Evolutionary conservation across 2,888 invertebrate genomes (phyloP), one percentile per base, ranked within the genome.

Genomic region (Ophraella communa): DNA sequence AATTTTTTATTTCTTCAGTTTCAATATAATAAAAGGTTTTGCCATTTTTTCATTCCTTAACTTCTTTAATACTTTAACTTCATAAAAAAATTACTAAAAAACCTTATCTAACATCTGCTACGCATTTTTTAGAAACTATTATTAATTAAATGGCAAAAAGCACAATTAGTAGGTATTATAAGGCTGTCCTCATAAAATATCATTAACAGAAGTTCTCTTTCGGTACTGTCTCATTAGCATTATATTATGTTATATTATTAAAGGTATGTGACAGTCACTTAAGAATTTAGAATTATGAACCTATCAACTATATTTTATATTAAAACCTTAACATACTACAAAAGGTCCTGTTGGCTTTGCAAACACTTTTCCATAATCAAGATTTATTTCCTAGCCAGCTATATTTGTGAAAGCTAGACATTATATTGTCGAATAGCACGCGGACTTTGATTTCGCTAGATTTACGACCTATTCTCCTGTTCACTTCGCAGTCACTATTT

Each of bases 371-470:
- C 21, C 47, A 49, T 62, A 62, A 62, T 62, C 55, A 62, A 62
- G 68, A 68, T 70, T 70, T 68, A 70, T 68, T 53, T 39, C 23
- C 20, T 39, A 45, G 20, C 21, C 20, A 49, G 35, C 53, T 64
- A 42, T 64, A 66, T 62, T 70, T 70, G 64, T 61, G 66, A 69
- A 71, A 66, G 69, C 63, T 52, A 55, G 58, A 62, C 64, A 58
- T 69, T 64, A n/a, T n/a, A 66, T 69, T 67, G 67, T 66, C 65
- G 64, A 67, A 64, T 65, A 61, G 65, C 65, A 64, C 49, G 39
- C 55, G 54, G 54, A 67, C 64, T 69, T 66, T 63, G 67, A 69
- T 72, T 69, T 68, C 66, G 64, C 64, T 66, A 66, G 65, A 72
- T 72, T 72, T 72, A 70, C 69, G 65, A 58, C 67, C 55, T 56